phyloP scores from a whole-genome alignment of 2,888 invertebrate species.

The Magallana nippona region DNA sequence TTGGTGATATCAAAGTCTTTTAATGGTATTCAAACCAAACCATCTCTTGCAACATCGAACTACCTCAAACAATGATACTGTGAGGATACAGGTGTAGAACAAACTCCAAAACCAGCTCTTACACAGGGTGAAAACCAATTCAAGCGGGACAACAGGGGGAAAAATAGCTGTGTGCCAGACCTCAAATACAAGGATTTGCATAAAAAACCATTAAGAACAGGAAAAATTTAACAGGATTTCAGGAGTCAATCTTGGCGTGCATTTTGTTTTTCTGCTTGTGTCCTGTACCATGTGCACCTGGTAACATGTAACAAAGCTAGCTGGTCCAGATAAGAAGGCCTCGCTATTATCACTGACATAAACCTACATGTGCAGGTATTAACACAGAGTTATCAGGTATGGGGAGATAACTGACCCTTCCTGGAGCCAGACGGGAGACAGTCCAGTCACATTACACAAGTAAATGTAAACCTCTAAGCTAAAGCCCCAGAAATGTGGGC shows the following conservation, averaged over 20 bases:
- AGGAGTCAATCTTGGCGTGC: background rate
- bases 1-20: conserved; percentile 2
- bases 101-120: background rate
- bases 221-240: conserved; percentile 25
- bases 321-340: background rate
- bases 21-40: conserved; percentile 3
- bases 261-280: background rate
- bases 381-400: conserved; percentile 12
- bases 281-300: background rate
- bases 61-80: conserved; percentile 8
- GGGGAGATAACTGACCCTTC: background rate
- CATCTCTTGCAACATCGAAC: conserved; percentile 15
- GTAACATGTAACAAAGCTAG: background rate
- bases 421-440: conserved; percentile 13
- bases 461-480: background rate
- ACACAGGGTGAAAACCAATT: background rate
- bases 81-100: conserved; percentile 12
- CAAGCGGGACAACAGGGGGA: background rate
- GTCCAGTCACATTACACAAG: background rate
- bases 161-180: conserved; percentile 8
- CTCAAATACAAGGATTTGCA: background rate
- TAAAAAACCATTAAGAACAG: background rate
- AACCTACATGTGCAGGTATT: background rate
- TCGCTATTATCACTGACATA: background rate
- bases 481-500: background rate